Evolutionary conservation across 2,113 vertebrate genomes (phyloP).

Genomic region (Aptenodytes forsteri): DNA sequence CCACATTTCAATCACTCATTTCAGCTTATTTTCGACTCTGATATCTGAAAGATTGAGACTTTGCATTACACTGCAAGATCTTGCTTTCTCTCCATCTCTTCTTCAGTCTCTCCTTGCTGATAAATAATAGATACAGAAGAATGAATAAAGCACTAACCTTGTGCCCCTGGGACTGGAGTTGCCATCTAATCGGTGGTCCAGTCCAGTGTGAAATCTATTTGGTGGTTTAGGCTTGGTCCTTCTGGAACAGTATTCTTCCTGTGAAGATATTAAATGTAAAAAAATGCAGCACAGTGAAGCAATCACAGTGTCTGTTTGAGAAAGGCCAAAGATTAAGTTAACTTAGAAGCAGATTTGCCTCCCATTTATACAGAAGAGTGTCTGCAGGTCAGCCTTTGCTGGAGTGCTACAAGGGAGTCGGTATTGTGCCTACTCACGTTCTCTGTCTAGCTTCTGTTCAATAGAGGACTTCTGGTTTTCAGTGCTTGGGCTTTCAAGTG

Average conservation of each 20-base stretch:
- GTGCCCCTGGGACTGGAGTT: conserved; percentile 8
- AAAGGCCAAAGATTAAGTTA: conserved; percentile 48
- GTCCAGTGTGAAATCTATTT: conserved; percentile 58
- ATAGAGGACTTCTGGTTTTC: not conserved
- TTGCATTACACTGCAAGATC: conserved; percentile 46
- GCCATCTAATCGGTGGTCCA: conserved; percentile 47
- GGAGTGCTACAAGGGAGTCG: not conserved
- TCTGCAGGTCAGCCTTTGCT: not conserved
- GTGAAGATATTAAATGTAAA: conserved; percentile 32
- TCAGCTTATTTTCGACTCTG: not conserved
- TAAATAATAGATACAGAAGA: conserved; percentile 75
- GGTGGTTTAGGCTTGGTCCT: conserved; percentile 17
- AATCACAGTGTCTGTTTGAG: not conserved
- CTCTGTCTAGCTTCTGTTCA: not conserved
- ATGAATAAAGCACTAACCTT: conserved; percentile 54
- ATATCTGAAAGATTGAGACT: conserved; percentile 29
- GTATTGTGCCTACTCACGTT: not conserved
- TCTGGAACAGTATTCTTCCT: conserved; percentile 12
- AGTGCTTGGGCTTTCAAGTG: not conserved
- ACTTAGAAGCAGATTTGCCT: conserved; percentile 24
- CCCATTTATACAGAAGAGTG: not conserved
- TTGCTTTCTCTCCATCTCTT: conserved; percentile 18
- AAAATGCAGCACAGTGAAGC: conserved; percentile 2
- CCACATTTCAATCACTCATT: not conserved
- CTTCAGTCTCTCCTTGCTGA: conserved; percentile 48